Evolutionary conservation across 2,113 vertebrate species (phyloP).

Genomic region (Buteo buteo): DNA sequence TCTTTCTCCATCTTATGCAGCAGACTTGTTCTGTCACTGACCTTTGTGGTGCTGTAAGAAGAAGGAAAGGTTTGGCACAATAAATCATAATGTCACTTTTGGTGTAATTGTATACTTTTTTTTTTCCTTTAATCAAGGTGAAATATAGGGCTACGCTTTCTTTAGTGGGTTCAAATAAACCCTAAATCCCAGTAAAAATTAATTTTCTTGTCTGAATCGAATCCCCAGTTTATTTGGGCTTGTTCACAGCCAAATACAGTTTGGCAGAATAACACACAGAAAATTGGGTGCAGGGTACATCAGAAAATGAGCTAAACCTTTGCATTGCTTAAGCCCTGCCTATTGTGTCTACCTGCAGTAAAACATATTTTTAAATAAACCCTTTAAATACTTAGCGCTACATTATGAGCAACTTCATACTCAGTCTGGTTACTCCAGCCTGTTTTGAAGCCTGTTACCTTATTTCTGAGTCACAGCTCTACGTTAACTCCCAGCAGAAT

Average conservation of each 20-base stretch:
- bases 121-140: slow-evolving; percentile 37
- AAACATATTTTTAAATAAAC: neutral
- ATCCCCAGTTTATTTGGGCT: neutral
- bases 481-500: neutral
- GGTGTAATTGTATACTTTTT: slow-evolving; percentile 28
- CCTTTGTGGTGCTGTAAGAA: slow-evolving; percentile 9
- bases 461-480: neutral
- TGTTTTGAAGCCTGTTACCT: neutral
- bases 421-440: neutral
- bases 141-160: neutral
- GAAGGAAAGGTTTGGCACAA: slow-evolving; percentile 15
- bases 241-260: neutral
- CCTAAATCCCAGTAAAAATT: slow-evolving; percentile 24
- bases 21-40: slow-evolving; percentile 15
- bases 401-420: neutral
- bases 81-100: slow-evolving; percentile 38
- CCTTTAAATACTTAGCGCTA: neutral
- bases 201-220: slow-evolving; percentile 40
- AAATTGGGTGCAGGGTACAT: neutral
- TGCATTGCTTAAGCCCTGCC: neutral
- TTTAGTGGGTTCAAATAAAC: neutral
- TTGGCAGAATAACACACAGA: neutral
- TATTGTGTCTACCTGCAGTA: neutral
- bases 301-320: neutral
- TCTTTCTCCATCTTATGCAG: neutral